phyloP scores from a whole-genome alignment of 2,888 invertebrate species.

The Andrena flavipes region DNA sequence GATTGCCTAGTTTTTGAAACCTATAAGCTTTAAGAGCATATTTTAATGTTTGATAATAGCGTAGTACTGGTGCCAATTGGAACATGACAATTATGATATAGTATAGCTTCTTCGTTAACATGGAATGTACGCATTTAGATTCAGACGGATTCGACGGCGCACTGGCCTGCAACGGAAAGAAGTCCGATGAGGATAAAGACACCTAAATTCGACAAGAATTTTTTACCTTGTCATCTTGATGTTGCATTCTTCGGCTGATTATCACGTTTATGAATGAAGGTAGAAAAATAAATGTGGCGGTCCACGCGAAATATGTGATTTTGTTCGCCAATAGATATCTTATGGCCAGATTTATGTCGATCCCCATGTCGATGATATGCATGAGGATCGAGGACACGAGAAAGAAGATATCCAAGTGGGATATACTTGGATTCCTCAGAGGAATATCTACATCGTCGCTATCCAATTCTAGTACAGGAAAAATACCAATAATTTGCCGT shows the following conservation, averaged over 20 bases:
- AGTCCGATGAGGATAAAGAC: background rate
- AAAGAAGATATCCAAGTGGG: slow-evolving; percentile 88
- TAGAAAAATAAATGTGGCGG: slow-evolving; percentile 89
- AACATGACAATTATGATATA: slow-evolving; percentile 85
- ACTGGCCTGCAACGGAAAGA: slow-evolving; percentile 66
- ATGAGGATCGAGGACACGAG: slow-evolving; percentile 89
- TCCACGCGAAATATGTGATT: slow-evolving; percentile 89
- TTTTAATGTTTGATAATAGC: slow-evolving; percentile 87
- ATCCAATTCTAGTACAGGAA: slow-evolving; percentile 66
- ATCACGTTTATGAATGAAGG: slow-evolving; percentile 91
- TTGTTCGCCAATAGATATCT: slow-evolving; percentile 87
- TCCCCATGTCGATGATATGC: slow-evolving; percentile 89
- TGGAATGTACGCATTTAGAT: slow-evolving; percentile 51
- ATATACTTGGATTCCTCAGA: slow-evolving; percentile 73
- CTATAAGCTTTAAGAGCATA: slow-evolving; percentile 89
- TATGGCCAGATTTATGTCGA: slow-evolving; percentile 90
- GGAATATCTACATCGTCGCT: slow-evolving; percentile 78
- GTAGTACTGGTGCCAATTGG: slow-evolving; percentile 90
- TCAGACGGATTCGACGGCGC: slow-evolving; percentile 29
- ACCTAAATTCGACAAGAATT: background rate
- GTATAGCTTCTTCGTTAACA: slow-evolving; percentile 59
- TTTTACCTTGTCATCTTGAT: slow-evolving; percentile 80
- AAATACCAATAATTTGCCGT: slow-evolving; percentile 65
- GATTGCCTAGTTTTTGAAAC: slow-evolving; percentile 87
- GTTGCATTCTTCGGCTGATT: slow-evolving; percentile 90